These are phyloP conservation scores for Agrypnia vestita DNA, from an alignment of 1,140 invertebrate genomes.

Conservation along the genomic window DNA sequence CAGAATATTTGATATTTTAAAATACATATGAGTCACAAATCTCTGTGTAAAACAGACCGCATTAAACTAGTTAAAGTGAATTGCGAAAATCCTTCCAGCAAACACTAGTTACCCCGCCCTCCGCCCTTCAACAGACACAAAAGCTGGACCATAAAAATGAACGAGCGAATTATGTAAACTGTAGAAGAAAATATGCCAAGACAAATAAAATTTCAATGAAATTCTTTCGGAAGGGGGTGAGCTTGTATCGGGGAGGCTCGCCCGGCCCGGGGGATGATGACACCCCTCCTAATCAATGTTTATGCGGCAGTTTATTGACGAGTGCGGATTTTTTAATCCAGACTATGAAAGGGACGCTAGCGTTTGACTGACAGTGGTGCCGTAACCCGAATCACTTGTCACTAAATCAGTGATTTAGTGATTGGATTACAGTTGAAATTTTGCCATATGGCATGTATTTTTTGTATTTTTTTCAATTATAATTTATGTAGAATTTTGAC, in stretches of 20 bases:
- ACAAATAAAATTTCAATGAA: conserved; percentile 62
- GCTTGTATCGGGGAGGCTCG: conserved; percentile 20
- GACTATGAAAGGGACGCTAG: conserved; percentile 34
- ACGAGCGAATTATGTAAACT: conserved; percentile 61
- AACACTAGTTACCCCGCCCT: conserved; percentile 40
- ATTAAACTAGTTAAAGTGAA: conserved; percentile 36
- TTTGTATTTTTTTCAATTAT: too few species aligned
- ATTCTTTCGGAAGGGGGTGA: conserved; percentile 51
- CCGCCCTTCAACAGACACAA: conserved; percentile 31
- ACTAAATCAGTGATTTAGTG: conserved; percentile 50
- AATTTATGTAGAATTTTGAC: background rate
- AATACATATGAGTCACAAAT: background rate
- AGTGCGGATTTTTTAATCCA: conserved; percentile 57
- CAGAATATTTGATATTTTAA: too few species aligned
- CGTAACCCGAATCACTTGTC: conserved; percentile 46
- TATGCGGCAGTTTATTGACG: conserved; percentile 59
- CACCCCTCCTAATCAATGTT: conserved; percentile 60
- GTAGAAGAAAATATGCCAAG: conserved; percentile 59
- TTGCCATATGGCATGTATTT: conserved; percentile 50
- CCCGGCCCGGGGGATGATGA: conserved; percentile 7
- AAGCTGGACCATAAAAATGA: conserved; percentile 54
- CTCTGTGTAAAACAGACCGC: background rate
- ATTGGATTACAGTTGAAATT: conserved; percentile 43
- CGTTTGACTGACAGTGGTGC: conserved; percentile 53
- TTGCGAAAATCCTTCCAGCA: conserved; percentile 57